Evolutionary conservation across 2,888 invertebrate genomes (phyloP), one percentile per base, ranked within the genome.

Genomic region (Chrysotoxum bicinctum): DNA sequence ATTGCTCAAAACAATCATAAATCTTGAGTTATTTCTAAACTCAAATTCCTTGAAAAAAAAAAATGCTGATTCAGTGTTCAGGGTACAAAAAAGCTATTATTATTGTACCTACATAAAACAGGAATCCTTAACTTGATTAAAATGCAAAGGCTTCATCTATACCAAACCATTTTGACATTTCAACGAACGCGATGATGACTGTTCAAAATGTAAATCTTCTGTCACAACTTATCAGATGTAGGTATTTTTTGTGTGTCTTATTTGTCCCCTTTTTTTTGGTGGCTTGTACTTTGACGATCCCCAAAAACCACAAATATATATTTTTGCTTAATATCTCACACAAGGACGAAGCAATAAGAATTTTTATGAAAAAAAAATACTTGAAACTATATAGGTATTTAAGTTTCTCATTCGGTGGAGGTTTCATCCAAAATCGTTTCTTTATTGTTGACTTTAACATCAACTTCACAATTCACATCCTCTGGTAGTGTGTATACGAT

Each of bases 341-440:
- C 81, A 85, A 85, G 85, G 85, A 85, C 85, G 81, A 85, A 81
- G 73, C 73, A 85, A 85, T 85, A 85, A 68, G 66, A 52, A n/a
- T 37, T 35, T 23, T 19, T 21, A 62, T 50, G 48, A 48, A 68
- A 43, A 62, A n/a, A 48, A 58, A 72, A 58, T 50, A 48, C 35
- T 2, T 21, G 10, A 26, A 26, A 26, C 26, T 26, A 2, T 48
- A n/a, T n/a, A n/a, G n/a, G n/a, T n/a, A n/a, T n/a, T n/a, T n/a
- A 48, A 37, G 56, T 64, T 75, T 30, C 75, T 35, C 50, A 8
- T 26, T 48, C 19, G 56, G 21, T 21, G n/a, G 19, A n/a, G 35
- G 43, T 50, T 68, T 58, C 19, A 48, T 52, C 66, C 37, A 58
- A 73, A 72, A 60, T 16, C 10, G 19, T 37, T 72, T 72, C 58